Conservation (phyloP, 2,113 vertebrate species). For the Pyrgilauda ruficollis region DNA sequence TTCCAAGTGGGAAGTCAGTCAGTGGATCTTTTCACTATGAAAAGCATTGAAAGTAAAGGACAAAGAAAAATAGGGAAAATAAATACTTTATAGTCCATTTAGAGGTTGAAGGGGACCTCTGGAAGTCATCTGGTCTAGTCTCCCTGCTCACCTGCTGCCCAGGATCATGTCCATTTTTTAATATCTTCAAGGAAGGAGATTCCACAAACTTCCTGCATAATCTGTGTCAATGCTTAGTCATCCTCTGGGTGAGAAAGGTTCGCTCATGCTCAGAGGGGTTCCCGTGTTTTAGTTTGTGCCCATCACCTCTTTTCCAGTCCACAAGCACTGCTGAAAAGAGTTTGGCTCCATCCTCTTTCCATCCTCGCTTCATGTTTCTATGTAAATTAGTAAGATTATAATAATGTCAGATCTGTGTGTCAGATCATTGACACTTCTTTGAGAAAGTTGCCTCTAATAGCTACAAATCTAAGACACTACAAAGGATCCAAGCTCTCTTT, state of each 20-base stretch:
- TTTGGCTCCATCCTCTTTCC: not conserved
- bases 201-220: not conserved
- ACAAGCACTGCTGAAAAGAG: not conserved
- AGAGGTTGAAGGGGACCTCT: not conserved
- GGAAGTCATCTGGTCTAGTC: not conserved
- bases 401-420: not conserved
- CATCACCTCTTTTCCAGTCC: not conserved
- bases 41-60: not conserved
- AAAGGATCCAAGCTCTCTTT: not conserved
- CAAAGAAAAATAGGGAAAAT: not conserved
- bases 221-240: not conserved
- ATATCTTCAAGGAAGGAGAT: not conserved
- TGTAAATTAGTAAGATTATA: not conserved
- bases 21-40: not conserved
- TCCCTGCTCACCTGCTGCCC: not conserved
- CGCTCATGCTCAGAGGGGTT: not conserved
- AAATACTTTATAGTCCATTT: not conserved
- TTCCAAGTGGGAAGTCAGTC: not conserved
- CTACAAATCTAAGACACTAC: not conserved
- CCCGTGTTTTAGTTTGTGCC: not conserved
- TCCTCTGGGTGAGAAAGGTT: not conserved
- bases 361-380: not conserved
- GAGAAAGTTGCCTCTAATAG: not conserved
- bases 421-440: not conserved
- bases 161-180: not conserved